Percentiles rank a stretch among this genome's conserved stretches.
Conservation (phyloP, 1,140 invertebrate genomes). For the Drosophila kikkawai region DNA sequence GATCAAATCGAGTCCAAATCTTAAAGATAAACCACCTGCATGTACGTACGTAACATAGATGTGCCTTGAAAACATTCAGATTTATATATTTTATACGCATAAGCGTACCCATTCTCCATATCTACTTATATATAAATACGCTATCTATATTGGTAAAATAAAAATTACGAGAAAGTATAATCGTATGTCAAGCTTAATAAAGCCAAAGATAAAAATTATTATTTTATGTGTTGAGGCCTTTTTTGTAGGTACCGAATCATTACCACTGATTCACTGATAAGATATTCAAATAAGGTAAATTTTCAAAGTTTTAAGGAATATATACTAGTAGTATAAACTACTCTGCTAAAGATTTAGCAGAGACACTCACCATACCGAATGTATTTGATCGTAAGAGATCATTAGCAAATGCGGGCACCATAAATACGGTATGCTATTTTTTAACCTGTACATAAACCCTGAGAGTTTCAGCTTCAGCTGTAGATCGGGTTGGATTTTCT, state of each 20-base stretch:
- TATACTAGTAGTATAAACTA: background rate
- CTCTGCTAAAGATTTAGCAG: background rate
- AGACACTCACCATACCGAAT: background rate
- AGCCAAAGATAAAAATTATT: conserved; percentile 55
- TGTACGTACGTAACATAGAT: conserved; percentile 10
- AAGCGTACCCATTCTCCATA: conserved; percentile 27
- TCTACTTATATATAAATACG: conserved; percentile 19
- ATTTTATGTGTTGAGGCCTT: background rate
- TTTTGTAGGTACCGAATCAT: background rate
- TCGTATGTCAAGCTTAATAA: conserved; percentile 57
- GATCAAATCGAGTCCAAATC: conserved; percentile 26
- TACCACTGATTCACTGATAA: background rate
- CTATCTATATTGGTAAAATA: conserved; percentile 23
- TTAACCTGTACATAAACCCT: background rate
- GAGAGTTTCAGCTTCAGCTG: background rate
- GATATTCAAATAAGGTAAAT: background rate
- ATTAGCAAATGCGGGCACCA: background rate
- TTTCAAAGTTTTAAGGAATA: background rate
- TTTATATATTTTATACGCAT: conserved; percentile 13
- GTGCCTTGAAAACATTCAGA: conserved; percentile 32
- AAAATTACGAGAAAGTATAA: conserved; percentile 25
- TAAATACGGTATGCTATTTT: background rate
- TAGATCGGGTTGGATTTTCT: too few species aligned
- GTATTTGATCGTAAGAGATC: background rate
- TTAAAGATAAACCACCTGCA: conserved; percentile 13